Base-by-base conservation (phyloP, 2,113 vertebrate genomes). In the Ictalurus punctatus region DNA sequence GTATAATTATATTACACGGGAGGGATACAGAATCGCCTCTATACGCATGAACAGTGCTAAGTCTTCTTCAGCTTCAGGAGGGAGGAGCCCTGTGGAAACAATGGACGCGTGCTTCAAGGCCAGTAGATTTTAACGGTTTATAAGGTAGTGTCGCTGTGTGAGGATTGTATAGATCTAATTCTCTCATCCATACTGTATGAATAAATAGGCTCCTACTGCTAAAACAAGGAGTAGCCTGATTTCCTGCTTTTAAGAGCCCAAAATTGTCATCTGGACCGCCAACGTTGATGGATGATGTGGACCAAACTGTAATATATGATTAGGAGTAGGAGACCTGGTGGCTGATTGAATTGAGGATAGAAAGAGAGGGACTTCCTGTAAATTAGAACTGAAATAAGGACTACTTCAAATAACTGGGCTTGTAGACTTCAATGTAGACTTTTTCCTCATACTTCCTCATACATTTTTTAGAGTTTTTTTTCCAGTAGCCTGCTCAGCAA, bases 1-100 rank as follows among this genome's bases (percentile, higher is more conserved):
- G 34, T 87, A 88, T 90, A 83, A 89, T 78, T 83, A 90, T 84
- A 89, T 83, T 73, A 88, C 78, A 87, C 85, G 83, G 86, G 54
- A 74, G 84, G 61, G 61, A 91, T 84, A 85, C 87, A 88, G 90
- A 88, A 83, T 82, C 89, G 59, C 87, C 84, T 92, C 83, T 87
- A 85, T 74, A 87, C 86, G 90, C 92, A 88, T 91, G 90, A 91
- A 90, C 83, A 90, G 86, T 89, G 74, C 69, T 89, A 90, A 84
- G 59, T 89, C 86, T 91, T 90, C 89, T 90, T 81, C 86, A 90
- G 90, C 84, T 91, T 91, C 87, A 71, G 88, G 78, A 90, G 86
- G 76, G 63, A 85, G 87, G 65, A 87, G 79, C 86, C 86, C 67
- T 37, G 0, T 30, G 52, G 44, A 88, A 88, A 83, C 54, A 85